Conservation (phyloP, 2,113 vertebrate genomes). For the Rhegmatorhina hoffmannsi region DNA sequence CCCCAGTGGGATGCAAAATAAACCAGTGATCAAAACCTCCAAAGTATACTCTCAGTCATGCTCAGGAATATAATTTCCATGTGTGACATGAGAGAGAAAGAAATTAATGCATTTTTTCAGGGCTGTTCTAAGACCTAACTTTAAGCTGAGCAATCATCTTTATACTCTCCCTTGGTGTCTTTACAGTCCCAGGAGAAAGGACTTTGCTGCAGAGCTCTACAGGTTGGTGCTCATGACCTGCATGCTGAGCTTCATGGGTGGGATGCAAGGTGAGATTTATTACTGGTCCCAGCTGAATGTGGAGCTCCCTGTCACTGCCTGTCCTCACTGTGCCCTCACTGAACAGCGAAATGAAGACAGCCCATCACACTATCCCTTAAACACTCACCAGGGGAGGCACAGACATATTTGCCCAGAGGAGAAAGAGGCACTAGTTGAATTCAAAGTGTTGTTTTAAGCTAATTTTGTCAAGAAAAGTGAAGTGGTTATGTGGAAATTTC, state of each 20-base stretch:
- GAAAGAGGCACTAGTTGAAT: slow-evolving; percentile 21
- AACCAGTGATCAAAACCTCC: not conserved
- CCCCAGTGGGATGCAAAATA: not conserved
- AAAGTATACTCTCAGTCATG: not conserved
- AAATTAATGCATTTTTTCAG: not conserved
- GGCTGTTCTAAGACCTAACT: not conserved
- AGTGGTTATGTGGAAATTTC: not conserved
- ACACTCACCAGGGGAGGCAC: not conserved
- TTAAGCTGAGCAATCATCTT: not conserved
- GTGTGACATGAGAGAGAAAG: not conserved
- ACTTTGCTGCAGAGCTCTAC: not conserved
- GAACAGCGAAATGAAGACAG: not conserved
- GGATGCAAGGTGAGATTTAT: not conserved
- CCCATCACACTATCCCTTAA: not conserved
- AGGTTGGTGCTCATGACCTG: not conserved
- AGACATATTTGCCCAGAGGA: not conserved
- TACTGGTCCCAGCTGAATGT: not conserved
- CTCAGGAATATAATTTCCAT: not conserved
- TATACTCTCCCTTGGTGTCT: not conserved
- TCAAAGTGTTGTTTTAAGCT: slow-evolving; percentile 45
- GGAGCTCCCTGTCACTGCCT: not conserved
- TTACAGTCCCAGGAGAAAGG: not conserved
- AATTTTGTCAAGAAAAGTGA: slow-evolving; percentile 30
- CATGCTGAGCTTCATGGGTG: not conserved
- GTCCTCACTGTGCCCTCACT: not conserved